Evolutionary conservation across 2,797 vertebrate genomes (phyloP).

Genomic region (Mus spretus): DNA sequence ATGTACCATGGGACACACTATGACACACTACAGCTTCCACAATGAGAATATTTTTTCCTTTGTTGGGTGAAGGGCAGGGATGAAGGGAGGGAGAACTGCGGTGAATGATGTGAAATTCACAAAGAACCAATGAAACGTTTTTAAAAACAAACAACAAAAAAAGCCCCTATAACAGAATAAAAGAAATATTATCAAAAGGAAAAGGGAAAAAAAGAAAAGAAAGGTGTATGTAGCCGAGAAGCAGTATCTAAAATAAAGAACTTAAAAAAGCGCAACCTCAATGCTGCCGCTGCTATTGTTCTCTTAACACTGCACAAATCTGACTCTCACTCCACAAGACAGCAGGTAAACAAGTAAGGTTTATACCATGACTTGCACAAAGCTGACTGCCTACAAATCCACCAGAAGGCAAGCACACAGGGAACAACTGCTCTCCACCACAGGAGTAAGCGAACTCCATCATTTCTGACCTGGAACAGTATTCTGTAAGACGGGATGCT

Average conservation of each 20-base stretch:
- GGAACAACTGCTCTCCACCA: background rate
- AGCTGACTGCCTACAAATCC: background rate
- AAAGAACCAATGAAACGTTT: background rate
- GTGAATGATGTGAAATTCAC: background rate
- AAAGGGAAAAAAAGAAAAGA: background rate
- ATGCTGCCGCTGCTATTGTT: background rate
- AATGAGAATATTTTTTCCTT: background rate
- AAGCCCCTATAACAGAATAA: background rate
- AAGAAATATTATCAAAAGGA: background rate
- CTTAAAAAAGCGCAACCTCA: background rate
- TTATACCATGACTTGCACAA: background rate
- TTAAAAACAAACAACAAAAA: background rate
- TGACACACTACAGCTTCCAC: background rate
- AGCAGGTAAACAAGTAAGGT: background rate
- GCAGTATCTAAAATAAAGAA: slow-evolving; percentile 2
- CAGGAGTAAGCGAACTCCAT: background rate
- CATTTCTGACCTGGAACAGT: background rate
- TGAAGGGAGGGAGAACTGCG: background rate
- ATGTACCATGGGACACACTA: background rate
- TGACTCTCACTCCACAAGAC: background rate
- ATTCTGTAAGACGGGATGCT: background rate
- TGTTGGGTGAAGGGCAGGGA: background rate
- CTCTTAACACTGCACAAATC: background rate
- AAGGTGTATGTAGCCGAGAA: background rate
- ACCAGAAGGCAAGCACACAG: background rate